These are phyloP conservation scores for Spermophilus dauricus DNA, from an alignment of 2,113 vertebrate genomes.

Conservation along the genomic window DNA sequence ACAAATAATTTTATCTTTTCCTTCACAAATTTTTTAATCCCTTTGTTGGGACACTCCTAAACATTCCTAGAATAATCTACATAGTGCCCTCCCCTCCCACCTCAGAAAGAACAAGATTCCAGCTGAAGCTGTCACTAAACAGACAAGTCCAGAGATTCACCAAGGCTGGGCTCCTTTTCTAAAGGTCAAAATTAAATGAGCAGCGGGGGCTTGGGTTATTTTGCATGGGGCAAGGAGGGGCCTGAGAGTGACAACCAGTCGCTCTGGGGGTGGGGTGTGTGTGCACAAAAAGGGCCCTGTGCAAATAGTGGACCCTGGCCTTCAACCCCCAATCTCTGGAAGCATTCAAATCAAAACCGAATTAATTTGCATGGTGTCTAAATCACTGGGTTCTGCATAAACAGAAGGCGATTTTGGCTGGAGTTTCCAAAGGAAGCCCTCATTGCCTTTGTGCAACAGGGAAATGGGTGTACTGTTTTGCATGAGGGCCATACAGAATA, in stretches of 20 bases:
- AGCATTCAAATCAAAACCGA: conserved; percentile 83
- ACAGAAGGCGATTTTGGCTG: conserved; percentile 87
- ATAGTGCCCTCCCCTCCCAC: conserved; percentile 48
- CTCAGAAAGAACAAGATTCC: not conserved
- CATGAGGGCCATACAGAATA: conserved; percentile 89
- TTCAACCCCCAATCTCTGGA: conserved; percentile 66
- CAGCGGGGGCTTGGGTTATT: not conserved
- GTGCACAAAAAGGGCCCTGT: conserved; percentile 46
- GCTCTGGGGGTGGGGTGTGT: not conserved
- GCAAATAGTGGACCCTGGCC: conserved; percentile 72
- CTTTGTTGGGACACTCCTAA: conserved; percentile 51
- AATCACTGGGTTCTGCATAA: conserved; percentile 86
- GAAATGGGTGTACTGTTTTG: conserved; percentile 91
- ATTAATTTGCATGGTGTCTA: conserved; percentile 89
- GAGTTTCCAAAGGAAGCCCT: conserved; percentile 87
- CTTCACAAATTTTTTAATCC: not conserved
- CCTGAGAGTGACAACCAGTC: conserved; percentile 15
- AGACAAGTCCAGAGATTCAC: not conserved
- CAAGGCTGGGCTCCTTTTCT: conserved; percentile 50
- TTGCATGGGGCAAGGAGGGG: not conserved
- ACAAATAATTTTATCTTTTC: conserved; percentile 69
- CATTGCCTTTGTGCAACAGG: conserved; percentile 87
- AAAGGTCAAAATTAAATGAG: conserved; percentile 62
- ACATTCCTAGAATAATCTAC: conserved; percentile 60
- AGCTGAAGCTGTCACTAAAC: not conserved